A percentile compares a stretch with the other conserved stretches of the same genome.
phyloP scores from a whole-genome alignment of 2,888 invertebrate species.

The Cephus runcator region DNA sequence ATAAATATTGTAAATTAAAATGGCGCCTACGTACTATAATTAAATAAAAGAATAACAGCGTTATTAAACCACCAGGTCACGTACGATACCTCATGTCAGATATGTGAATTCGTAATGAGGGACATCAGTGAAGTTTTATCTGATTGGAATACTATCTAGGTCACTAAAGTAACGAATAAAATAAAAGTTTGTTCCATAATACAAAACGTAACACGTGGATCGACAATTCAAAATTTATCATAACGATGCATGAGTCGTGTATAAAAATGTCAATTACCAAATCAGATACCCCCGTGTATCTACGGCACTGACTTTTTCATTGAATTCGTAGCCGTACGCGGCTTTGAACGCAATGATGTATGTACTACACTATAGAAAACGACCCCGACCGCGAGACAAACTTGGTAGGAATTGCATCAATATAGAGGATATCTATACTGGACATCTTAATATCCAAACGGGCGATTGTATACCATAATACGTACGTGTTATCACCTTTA shows the following conservation, averaged over 20 bases:
- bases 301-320: background rate
- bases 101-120: background rate
- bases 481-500: background rate
- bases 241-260: background rate
- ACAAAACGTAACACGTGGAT: background rate
- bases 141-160: background rate
- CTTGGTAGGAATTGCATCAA: slow-evolving; percentile 13
- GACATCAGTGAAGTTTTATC: background rate
- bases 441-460: background rate
- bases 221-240: background rate
- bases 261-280: background rate
- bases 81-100: background rate
- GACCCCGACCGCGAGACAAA: slow-evolving; percentile 20
- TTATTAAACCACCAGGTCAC: background rate
- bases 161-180: background rate
- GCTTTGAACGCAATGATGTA: background rate
- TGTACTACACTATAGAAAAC: background rate
- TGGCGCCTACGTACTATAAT: background rate
- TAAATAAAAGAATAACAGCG: background rate
- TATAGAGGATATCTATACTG: background rate
- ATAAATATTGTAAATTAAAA: background rate
- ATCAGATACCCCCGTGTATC: background rate
- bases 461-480: background rate
- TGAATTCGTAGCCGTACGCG: background rate
- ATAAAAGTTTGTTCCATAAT: background rate